Percentiles rank a stretch among this genome's conserved stretches.
These are phyloP conservation scores for Mesocentrotus franciscanus DNA, from an alignment of 53 echinoderm and acorn worm genomes.

Conservation along the genomic window DNA sequence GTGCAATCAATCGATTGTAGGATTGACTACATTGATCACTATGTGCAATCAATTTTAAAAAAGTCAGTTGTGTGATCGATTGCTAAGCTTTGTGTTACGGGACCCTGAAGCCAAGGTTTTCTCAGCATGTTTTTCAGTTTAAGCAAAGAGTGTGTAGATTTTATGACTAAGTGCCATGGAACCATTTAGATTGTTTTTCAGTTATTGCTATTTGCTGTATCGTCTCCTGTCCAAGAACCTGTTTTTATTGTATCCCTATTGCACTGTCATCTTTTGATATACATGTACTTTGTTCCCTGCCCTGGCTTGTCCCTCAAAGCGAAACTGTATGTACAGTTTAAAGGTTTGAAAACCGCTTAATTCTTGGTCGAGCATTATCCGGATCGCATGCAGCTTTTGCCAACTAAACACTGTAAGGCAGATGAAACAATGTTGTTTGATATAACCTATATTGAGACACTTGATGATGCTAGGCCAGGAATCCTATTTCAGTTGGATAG, in stretches of 20 bases:
- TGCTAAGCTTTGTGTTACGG: too few species aligned
- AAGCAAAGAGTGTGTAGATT: background rate
- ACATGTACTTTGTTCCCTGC: background rate
- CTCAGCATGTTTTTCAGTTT: background rate
- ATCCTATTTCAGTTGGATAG: background rate
- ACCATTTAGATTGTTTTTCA: background rate
- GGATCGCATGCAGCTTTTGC: background rate
- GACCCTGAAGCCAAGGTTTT: too few species aligned
- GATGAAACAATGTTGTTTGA: too few species aligned
- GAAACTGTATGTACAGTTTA: background rate
- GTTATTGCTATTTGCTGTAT: background rate
- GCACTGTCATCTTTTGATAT: background rate
- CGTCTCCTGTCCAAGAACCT: background rate
- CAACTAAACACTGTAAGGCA: too few species aligned
- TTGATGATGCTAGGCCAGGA: background rate
- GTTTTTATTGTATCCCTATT: background rate
- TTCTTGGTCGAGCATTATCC: background rate
- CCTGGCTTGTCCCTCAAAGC: background rate
- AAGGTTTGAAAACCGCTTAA: background rate
- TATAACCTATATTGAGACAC: too few species aligned
- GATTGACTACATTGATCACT: too few species aligned
- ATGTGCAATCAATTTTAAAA: too few species aligned
- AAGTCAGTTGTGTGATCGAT: too few species aligned
- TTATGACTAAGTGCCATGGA: background rate
- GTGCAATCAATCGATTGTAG: too few species aligned